Evolutionary conservation across 1,140 invertebrate species (phyloP), one percentile per base, ranked within the genome.

Genomic region (Brachionus koreanus): DNA sequence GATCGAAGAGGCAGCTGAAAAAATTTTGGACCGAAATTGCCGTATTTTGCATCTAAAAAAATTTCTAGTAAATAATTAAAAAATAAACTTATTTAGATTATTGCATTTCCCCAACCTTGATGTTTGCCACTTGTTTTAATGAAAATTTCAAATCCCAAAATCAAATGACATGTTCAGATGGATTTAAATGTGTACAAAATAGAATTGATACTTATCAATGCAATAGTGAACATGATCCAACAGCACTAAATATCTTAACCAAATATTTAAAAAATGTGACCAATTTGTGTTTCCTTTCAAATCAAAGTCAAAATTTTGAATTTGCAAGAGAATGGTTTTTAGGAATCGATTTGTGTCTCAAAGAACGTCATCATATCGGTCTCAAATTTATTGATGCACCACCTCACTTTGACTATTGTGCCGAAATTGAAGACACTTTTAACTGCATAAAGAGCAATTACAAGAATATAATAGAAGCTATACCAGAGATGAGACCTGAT

Each of bases 401-500:
- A 2, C 49, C 76, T 6, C n/a, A 79, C 57, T 39, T 79, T 23
- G 61, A 79, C n/a, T 61, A 13, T 23, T 79, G 76, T 37, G 16
- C n/a, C 33, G 76, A 79, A 43, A 57, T 79, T 19, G 76, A 79
- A 9, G 76, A 79, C 9, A 43, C 76, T 19, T 79, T 23, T 43
- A 19, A 25, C 12, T 79, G 76, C 16, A 79, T 79, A 1, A 57
- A 61, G 37, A 79, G 33, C 1, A 65, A 57, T 65, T 79, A 61
- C 23, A 79, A 35, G 37, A 57, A 61, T 23, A 61, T 61, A 3
- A 1, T 43, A 9, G 49, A 79, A 6, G 76, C 37, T 7, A 2
- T 39, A 13, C 49, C 49, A 33, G 6, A 37, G 4, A 16, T 79
- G 9, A 65, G 12, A 13, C 5, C 16, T 12, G 1, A 16, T 37